phyloP scores from a whole-genome alignment of 2,797 vertebrate species.

The Sphenopsis melanotis region DNA sequence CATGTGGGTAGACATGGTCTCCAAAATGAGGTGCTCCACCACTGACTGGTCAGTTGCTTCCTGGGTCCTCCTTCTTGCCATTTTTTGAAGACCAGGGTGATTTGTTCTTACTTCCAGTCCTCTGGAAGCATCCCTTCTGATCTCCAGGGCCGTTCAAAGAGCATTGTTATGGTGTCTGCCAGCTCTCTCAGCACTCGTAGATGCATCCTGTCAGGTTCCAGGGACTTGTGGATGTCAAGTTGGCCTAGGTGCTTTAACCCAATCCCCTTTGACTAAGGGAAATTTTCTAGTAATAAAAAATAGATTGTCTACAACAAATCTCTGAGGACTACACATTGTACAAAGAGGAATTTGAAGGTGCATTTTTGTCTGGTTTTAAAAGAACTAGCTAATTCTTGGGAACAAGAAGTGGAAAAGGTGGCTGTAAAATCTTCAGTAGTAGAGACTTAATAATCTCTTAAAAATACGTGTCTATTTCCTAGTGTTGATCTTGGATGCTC shows the following conservation, averaged over 20 bases:
- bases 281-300: background rate
- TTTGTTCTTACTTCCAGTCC: background rate
- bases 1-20: background rate
- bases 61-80: background rate
- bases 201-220: background rate
- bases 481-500: background rate
- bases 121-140: background rate
- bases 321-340: background rate
- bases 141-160: background rate
- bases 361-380: background rate
- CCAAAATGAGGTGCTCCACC: background rate
- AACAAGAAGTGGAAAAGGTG: accelerated
- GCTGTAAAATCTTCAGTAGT: background rate
- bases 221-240: background rate
- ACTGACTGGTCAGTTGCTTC: background rate
- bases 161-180: background rate
- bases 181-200: background rate
- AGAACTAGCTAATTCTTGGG: background rate
- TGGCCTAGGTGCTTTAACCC: background rate
- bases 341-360: background rate
- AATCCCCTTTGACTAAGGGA: background rate
- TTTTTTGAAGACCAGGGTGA: background rate
- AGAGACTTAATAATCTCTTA: background rate
- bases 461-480: background rate
- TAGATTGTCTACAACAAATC: background rate